These are phyloP conservation scores for Globodera rostochiensis DNA, from an alignment of 1,140 invertebrate species.

Conservation along the genomic window DNA sequence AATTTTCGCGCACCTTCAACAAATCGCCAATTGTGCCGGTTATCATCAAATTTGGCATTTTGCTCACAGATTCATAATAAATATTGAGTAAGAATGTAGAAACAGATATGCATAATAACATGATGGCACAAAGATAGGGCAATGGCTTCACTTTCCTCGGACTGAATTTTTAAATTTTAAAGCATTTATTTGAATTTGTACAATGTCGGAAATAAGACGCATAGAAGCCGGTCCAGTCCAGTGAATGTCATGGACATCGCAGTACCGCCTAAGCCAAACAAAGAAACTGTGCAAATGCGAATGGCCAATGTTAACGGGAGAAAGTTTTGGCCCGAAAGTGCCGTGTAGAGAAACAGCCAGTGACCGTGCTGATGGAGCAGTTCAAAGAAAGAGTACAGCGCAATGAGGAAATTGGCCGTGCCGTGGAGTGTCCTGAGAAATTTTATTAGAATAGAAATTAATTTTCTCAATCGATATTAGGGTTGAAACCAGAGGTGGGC, in stretches of 20 bases:
- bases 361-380: slow-evolving; percentile 1
- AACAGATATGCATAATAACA: neutral
- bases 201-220: slow-evolving; percentile 12
- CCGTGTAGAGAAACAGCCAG: slow-evolving; percentile 13
- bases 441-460: neutral
- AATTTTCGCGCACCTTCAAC: neutral
- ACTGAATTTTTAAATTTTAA: neutral
- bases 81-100: neutral
- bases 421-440: slow-evolving; percentile 7
- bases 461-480: too few species aligned
- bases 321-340: slow-evolving; percentile 18
- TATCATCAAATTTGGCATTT: neutral
- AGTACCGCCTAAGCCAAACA: too few species aligned
- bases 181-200: neutral
- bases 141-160: neutral
- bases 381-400: too few species aligned
- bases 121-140: slow-evolving; percentile 4
- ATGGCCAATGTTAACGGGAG: neutral
- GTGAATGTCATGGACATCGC: too few species aligned
- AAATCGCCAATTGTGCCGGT: slow-evolving; percentile 22
- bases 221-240: neutral
- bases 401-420: neutral
- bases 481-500: too few species aligned
- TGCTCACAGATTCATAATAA: neutral
- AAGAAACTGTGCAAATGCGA: too few species aligned